phyloP scores from a whole-genome alignment of 2,888 invertebrate genomes.

The Carpatolechia fugitivella region DNA sequence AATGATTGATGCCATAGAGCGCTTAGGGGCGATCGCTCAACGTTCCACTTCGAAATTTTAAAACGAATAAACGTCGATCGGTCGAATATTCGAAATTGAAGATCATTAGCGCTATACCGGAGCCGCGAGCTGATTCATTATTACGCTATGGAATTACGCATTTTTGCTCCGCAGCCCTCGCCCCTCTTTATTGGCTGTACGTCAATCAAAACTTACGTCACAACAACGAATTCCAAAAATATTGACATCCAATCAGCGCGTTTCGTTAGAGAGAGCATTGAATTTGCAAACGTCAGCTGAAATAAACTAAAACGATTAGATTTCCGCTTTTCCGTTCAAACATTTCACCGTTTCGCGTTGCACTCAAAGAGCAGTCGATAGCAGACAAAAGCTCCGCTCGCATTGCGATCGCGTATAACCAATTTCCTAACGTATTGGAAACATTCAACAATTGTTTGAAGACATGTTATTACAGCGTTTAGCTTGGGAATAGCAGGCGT shows the following conservation, averaged over 20 bases:
- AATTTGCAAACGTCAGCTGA: background rate
- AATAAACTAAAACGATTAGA: constrained; percentile 31
- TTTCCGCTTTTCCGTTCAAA: constrained; percentile 31
- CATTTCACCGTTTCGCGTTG: constrained; percentile 1
- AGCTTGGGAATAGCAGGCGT: constrained; percentile 62
- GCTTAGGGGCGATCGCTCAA: constrained; percentile 54
- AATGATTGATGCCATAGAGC: constrained; percentile 75
- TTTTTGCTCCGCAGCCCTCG: constrained; percentile 37
- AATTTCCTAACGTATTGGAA: constrained; percentile 73
- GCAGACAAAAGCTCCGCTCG: constrained; percentile 50
- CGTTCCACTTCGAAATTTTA: constrained; percentile 56
- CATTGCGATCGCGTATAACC: constrained; percentile 55
- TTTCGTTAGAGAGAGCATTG: background rate
- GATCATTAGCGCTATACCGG: constrained; percentile 73
- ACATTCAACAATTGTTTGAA: constrained; percentile 67
- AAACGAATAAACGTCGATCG: constrained; percentile 76
- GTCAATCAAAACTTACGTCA: constrained; percentile 41
- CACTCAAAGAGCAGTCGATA: constrained; percentile 28
- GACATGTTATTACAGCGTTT: constrained; percentile 75
- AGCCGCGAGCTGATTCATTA: constrained; percentile 56
- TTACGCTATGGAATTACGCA: constrained; percentile 51
- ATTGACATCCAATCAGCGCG: constrained; percentile 3
- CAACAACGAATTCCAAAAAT: background rate
- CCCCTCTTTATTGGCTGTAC: constrained; percentile 46
- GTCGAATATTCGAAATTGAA: constrained; percentile 68